These are phyloP conservation scores for Ranitomeya imitator DNA, from an alignment of 2,113 vertebrate species.

Conservation along the genomic window DNA sequence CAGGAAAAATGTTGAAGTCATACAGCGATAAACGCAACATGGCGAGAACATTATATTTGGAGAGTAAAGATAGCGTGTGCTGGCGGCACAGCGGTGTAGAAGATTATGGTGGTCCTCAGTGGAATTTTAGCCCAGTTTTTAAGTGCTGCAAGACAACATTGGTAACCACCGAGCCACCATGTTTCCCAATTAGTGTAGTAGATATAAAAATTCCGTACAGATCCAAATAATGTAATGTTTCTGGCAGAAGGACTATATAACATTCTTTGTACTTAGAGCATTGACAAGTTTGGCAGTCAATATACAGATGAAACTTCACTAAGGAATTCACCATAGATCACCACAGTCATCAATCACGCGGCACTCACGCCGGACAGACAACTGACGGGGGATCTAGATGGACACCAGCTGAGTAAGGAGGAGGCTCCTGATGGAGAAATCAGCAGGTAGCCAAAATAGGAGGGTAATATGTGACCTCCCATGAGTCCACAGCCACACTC, in stretches of 20 bases:
- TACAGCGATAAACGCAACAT: too few species aligned
- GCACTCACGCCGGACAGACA: not conserved
- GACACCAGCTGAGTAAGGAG: not conserved
- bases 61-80: too few species aligned
- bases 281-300: not conserved
- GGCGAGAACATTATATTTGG: too few species aligned
- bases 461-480: conserved; percentile 27
- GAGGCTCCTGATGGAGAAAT: not conserved
- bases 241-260: not conserved
- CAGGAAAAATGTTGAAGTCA: too few species aligned
- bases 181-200: not conserved
- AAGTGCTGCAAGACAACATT: not conserved
- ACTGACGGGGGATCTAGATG: not conserved
- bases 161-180: not conserved
- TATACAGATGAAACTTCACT: not conserved
- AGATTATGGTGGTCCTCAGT: too few species aligned
- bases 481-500: not conserved
- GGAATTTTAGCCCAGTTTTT: too few species aligned
- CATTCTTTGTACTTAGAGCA: not conserved
- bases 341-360: conserved; percentile 1
- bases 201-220: not conserved
- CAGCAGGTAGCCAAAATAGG: not conserved
- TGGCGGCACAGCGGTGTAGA: too few species aligned
- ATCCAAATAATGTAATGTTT: not conserved
- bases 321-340: not conserved